Base-by-base conservation (phyloP, 2,888 invertebrate genomes). In the Apamea epomidion region DNA sequence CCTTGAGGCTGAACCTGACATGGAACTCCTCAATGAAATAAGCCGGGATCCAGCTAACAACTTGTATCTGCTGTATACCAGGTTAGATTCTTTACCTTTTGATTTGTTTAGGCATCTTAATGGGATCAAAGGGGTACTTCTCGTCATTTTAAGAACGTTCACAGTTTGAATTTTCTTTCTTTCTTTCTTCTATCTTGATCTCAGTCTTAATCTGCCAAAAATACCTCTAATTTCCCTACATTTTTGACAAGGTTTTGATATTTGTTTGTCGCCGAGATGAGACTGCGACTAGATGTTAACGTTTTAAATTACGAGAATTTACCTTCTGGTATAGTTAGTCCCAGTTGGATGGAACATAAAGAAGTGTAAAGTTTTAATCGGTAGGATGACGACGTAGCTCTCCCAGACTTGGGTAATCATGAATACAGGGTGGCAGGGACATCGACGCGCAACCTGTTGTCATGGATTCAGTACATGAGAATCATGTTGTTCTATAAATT, bases 31-130 rank as follows among this genome's bases (percentile, higher is more conserved):
- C 12, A 82, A 89, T 0, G 92, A 93, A 64, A 81, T 93, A 32
- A 80, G 81, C n/a, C 93, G 91, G 62, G 92, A 93, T 37, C 93
- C 93, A 0, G 90, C 87, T 0, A 92, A 93, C 71, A 94, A 93
- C 74, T 25, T 62, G 0, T 94, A 93, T 77, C 77, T 89, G 6
- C 84, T 94, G 1, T 93, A 64, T 78, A 93, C 94, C 4, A 93
- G 93, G 93, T 92, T 77, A 81, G 67, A 74, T 64, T 64, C 14
- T 18, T 21, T 37, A 1, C 10, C 25, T 71, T 21, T 58, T 62
- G 12, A n/a, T 51, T 51, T 16, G 14, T 12, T 2, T 37, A 70
- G 25, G 6, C 25, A 10, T 32, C 16, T 1, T 29, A 29, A 5
- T 5, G 29, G 29, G 29, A 21, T 7, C 42, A 42, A 42, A 42